Evolutionary conservation across 2,797 vertebrate genomes (phyloP), one percentile per base, ranked within the genome.

Genomic region (Phaenicophaeus curvirostris): DNA sequence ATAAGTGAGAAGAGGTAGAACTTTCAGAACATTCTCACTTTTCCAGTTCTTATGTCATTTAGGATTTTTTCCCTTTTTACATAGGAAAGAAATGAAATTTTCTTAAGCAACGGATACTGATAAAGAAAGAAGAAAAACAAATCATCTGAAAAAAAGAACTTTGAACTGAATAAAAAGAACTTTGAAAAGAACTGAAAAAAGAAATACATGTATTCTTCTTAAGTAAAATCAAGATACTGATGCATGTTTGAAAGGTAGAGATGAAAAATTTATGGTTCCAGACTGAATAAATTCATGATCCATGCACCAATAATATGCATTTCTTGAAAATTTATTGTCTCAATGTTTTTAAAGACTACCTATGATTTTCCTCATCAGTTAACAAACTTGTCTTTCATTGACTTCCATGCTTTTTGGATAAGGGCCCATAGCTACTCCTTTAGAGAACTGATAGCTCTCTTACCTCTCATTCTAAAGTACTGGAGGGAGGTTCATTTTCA

Each of bases 1-100:
- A 50, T 41, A 57, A 57, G 12, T 0, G 3, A 25, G 27, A 76
- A 79, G 42, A 90, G 8, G 1, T 3, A 90, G 50, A 67, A 31
- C 11, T 79, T 79, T 61, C 19, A n/a, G 77, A 90, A 58, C 3
- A 4, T 58, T 58, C 6, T 17, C 8, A 14, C 12, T 51, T 80
- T 58, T 71, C 19, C 46, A 41, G 16, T 39, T 75, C 8, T 72
- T 2, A 8, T 7, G 2, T 58, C 6, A 46, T 69, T 8, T n/a
- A 42, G 1, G 0, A 13, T 51, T 11, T n/a, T 23, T 3, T 5
- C 3, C 1, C 3, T 77, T 74, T 78, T 68, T 42, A 41, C 3
- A 20, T 3, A 54, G 8, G 11, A 42, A 5, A 7, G 6, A 86
- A 73, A 66, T 10, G 1, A 67, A 21, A 21, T 1, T 9, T 73